Evolutionary conservation across 2,888 invertebrate genomes (phyloP), one percentile per base, ranked within the genome.

Genomic region (Petrophora chlorosata): DNA sequence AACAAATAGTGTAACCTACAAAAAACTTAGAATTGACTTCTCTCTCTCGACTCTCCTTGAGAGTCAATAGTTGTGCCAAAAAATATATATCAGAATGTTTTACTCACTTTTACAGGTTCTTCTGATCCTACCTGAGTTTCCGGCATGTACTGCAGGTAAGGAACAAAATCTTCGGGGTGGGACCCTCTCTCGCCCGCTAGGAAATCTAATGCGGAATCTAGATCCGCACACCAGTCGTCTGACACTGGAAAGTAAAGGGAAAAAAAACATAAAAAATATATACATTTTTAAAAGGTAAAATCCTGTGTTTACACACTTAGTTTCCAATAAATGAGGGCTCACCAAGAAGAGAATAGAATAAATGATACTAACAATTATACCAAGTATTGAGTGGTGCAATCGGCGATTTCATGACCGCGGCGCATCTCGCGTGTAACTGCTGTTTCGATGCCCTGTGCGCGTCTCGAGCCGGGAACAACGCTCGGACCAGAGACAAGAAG

Each of bases 401-500:
- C 0, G 96, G 95, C 70, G 95, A 95, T 39, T 93, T 92, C 70
- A 96, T 93, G 92, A 96, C 96, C 0, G 93, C 91, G 40, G 92
- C 87, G 15, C 96, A 91, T 34, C 95, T 91, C 62, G 95, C 92
- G 73, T 95, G 94, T 80, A 98, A 81, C 71, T 95, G 94, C 3
- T 91, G 90, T 54, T 95, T 92, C 15, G 95, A 94, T 81, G 97
- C 95, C 30, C 97, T 92, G 70, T 96, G 96, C 59, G 97, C 97
- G 0, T 94, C 93, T 3, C 96, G 94, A 0, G 96, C 95, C 40
- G 95, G 95, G 67, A 98, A 96, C 47, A 98, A 92, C 67, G 97
- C 98, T 3, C 98, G 92, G 16, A 98, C 92, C 28, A 98, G 83
- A 0, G 97, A 96, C 78, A 98, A 93, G 90, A 97, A 98, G 76